Evolutionary conservation across 2,113 vertebrate species (phyloP).

Genomic region (Rhombomys opimus): DNA sequence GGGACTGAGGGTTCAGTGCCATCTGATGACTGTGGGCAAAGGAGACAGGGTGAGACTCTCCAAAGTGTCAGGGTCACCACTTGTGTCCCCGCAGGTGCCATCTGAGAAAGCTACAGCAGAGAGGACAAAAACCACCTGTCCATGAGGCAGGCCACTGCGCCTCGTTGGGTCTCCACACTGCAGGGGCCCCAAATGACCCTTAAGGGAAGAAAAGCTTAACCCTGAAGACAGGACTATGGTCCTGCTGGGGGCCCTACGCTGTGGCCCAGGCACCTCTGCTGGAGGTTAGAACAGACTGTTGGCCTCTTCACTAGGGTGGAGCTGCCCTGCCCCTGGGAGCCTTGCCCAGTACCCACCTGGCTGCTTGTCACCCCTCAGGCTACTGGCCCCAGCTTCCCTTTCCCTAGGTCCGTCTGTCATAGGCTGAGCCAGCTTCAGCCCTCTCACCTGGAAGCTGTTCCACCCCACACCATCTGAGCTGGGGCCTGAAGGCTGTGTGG

Average conservation of each 20-base stretch:
- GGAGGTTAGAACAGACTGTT: neutral
- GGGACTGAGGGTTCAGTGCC: conserved; percentile 80
- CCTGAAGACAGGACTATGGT: neutral
- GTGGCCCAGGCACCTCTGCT: neutral
- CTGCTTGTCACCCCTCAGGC: neutral
- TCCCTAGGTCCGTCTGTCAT: neutral
- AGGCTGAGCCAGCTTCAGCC: neutral
- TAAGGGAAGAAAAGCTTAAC: neutral
- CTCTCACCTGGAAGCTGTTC: conserved; percentile 94
- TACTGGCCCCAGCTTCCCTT: neutral
- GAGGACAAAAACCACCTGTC: neutral
- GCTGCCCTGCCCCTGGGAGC: no score
- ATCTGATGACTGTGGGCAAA: conserved; percentile 88
- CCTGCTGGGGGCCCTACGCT: neutral
- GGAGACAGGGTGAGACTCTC: neutral
- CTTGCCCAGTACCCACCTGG: neutral
- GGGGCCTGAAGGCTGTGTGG: conserved; percentile 84
- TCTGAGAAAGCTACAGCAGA: neutral
- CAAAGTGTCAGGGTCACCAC: neutral
- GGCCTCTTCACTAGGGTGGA: neutral
- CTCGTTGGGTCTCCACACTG: neutral
- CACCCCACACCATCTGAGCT: conserved; percentile 90
- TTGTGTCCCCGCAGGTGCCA: neutral
- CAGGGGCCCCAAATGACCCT: neutral
- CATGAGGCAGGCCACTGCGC: neutral